These are phyloP conservation scores for Pseudochaenichthys georgianus DNA, from an alignment of 2,797 vertebrate genomes.

Conservation along the genomic window DNA sequence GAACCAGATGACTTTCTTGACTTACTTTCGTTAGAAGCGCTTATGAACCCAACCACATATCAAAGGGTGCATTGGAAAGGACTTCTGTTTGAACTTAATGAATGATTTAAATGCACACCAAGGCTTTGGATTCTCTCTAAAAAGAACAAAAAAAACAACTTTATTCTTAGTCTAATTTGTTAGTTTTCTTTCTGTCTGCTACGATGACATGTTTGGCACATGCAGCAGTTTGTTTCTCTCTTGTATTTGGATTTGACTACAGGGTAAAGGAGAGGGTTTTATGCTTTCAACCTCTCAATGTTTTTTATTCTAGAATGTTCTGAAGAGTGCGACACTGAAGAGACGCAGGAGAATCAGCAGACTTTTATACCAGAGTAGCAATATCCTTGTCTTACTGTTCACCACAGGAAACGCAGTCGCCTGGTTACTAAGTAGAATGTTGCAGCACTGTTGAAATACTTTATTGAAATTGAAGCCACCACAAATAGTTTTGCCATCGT, in stretches of 20 bases:
- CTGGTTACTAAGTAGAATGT: constrained; percentile 57
- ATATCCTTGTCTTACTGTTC: constrained; percentile 76
- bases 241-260: constrained; percentile 80
- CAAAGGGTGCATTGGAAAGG: constrained; percentile 66
- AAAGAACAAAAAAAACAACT: constrained; percentile 39
- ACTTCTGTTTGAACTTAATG: constrained; percentile 65
- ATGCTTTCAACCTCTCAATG: constrained; percentile 34
- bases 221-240: constrained; percentile 46
- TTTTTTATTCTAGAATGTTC: constrained; percentile 49
- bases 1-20: constrained; percentile 61
- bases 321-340: constrained; percentile 57
- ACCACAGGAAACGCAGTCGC: constrained; percentile 60
- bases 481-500: constrained; percentile 69
- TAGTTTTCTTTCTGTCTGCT: constrained; percentile 59
- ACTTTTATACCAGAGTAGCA: constrained; percentile 77
- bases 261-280: constrained; percentile 80
- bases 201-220: constrained; percentile 53
- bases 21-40: constrained; percentile 54
- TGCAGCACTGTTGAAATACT: constrained; percentile 73
- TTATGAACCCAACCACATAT: constrained; percentile 77
- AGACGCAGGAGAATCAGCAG: constrained; percentile 44
- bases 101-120: constrained; percentile 65
- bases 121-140: constrained; percentile 72
- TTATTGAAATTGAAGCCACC: constrained; percentile 69
- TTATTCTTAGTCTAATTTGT: constrained; percentile 34